phyloP scores from a whole-genome alignment of 2,888 invertebrate genomes.

The Acanthoscelides obtectus region DNA sequence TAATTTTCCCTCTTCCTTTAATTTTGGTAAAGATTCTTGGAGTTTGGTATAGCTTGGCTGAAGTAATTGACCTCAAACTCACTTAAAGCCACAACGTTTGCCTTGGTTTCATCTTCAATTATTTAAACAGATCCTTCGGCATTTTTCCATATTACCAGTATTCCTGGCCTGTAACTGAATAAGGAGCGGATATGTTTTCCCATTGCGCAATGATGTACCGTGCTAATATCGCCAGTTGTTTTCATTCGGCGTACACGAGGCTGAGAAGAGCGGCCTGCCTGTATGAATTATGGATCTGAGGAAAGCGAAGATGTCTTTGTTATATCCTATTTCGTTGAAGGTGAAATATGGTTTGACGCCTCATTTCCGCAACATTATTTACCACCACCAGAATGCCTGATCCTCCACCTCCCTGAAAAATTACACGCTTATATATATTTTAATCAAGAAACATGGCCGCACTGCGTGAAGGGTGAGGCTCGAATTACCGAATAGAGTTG shows the following conservation, averaged over 20 bases:
- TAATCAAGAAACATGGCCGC: slow-evolving; percentile 6
- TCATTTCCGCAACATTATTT: slow-evolving; percentile 24
- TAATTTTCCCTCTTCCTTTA: too few relatives aligned
- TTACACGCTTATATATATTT: slow-evolving; percentile 1
- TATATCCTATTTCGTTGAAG: slow-evolving; percentile 17
- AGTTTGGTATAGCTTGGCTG: too few relatives aligned
- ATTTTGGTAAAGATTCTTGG: too few relatives aligned
- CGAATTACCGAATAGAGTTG: neutral
- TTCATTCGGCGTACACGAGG: neutral
- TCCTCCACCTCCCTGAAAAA: neutral
- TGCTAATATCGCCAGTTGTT: neutral
- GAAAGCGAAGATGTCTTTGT: slow-evolving; percentile 14
- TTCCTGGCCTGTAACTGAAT: neutral
- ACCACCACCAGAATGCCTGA: slow-evolving; percentile 1
- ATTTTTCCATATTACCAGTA: too few relatives aligned
- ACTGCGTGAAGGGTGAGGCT: slow-evolving; percentile 1
- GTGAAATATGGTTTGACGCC: slow-evolving; percentile 24
- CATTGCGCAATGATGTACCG: neutral
- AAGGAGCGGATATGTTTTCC: neutral
- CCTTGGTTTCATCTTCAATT: too few relatives aligned
- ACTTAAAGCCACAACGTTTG: too few relatives aligned
- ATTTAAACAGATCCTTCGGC: too few relatives aligned
- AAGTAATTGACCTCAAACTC: too few relatives aligned
- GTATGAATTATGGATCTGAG: neutral
- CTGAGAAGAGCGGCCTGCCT: neutral